Base-by-base conservation (phyloP, 2,888 invertebrate genomes). In the Thereva unica region DNA sequence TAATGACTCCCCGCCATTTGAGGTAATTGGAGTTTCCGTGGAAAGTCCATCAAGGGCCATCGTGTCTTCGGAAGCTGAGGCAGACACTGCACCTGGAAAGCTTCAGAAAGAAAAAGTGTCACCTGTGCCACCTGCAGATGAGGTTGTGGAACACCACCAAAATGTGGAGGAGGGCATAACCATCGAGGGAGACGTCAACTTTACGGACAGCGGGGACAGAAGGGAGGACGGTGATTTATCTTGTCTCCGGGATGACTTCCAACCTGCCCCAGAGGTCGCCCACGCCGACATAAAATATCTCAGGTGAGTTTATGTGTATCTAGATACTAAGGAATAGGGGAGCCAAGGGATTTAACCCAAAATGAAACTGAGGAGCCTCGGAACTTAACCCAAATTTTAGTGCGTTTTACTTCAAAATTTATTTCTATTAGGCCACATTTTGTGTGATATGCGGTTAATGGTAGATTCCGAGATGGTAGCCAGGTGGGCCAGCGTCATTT, bases 221-320 rank as follows among this genome's bases (percentile, higher is more conserved):
- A 23, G 45, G 8, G 63, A 42, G 45, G 47, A 63, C 23, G 54
- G 42, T 50, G 72, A 72, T 71, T 71, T 72, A 66, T 72, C 72
- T 10, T 72, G 72, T 64, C 61, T 71, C 47, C 67, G 68, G 12
- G 61, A 70, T 53, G 67, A 66, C 44, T 72, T 72, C 61, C 67
- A 67, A 57, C 68, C 69, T 35, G 71, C 72, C 45, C 72, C 71
- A 9, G 59, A 67, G 44, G 64, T 72, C 44, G 67, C 61, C 12
- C 67, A 72, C 69, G 71, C 72, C 9, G 70, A 70, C 35, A 68
- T 71, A 12, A 71, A 71, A 63, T 72, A 72, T 68, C 64, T 71
- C 42, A 69, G 72, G 72, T 72, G 56, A 70, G 54, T 57, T 41
- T 9, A 23, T 52, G 4, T 41, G 35, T 35, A 38, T 4, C 10